A percentile compares a stretch with the other conserved stretches of the same genome.
phyloP scores from a whole-genome alignment of 2,797 vertebrate genomes.

The Halcyon badia region DNA sequence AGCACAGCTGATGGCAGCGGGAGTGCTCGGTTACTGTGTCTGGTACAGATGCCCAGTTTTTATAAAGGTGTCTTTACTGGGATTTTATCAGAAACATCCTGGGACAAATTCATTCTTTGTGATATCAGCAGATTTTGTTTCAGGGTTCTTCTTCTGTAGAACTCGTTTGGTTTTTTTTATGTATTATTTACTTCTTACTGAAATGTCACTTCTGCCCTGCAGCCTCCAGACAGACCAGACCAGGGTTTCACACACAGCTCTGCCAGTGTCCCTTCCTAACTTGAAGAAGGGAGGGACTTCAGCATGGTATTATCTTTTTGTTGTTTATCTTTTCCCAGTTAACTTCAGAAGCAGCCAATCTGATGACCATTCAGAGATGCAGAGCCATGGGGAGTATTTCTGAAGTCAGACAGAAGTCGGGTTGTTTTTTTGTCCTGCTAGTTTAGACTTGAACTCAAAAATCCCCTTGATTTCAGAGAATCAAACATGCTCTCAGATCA shows the following conservation, averaged over 20 bases:
- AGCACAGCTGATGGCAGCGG: not conserved
- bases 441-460: not conserved
- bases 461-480: not conserved
- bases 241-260: not conserved
- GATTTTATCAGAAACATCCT: not conserved
- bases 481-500: not conserved
- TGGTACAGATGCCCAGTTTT: not conserved
- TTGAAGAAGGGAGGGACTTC: not conserved
- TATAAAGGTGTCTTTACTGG: not conserved
- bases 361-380: not conserved
- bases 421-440: rapidly evolving
- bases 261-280: not conserved
- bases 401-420: not conserved
- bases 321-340: not conserved
- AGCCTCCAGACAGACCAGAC: not conserved
- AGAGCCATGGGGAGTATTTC: not conserved
- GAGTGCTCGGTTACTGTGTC: not conserved
- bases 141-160: not conserved
- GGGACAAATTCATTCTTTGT: not conserved
- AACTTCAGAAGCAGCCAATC: not conserved
- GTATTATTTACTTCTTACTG: not conserved
- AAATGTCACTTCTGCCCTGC: not conserved
- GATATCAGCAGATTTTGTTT: not conserved
- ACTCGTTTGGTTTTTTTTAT: not conserved
- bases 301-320: not conserved